A percentile compares a stretch with the other conserved stretches of the same genome.
Conservation (phyloP, 2,888 invertebrate genomes). For the Empis livida region DNA sequence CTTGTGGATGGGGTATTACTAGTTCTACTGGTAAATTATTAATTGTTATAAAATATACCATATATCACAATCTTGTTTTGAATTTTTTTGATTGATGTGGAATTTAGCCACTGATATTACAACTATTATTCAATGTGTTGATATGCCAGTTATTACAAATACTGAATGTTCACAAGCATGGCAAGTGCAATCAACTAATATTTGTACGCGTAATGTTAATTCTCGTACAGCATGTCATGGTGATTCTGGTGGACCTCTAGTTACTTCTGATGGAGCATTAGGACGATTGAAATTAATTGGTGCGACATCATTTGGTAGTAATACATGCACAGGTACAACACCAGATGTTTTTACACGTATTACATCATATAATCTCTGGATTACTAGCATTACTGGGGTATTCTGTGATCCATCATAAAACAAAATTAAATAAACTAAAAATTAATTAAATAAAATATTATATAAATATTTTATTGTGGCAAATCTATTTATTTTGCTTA, state of each 20-base stretch:
- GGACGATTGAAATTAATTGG: slow-evolving; percentile 8
- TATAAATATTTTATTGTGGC: too few species aligned
- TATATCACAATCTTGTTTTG: too few species aligned
- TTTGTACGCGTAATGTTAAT: slow-evolving; percentile 18
- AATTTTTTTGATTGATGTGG: too few species aligned
- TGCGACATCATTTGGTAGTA: slow-evolving; percentile 10
- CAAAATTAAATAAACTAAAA: too few species aligned
- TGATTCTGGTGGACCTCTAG: slow-evolving; percentile 29
- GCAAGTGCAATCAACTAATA: slow-evolving; percentile 7
- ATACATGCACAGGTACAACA: slow-evolving; percentile 8
- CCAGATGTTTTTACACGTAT: slow-evolving; percentile 10
- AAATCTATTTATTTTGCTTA: too few species aligned
- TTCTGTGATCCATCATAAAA: too few species aligned
- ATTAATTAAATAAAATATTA: too few species aligned
- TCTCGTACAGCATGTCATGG: slow-evolving; percentile 22
- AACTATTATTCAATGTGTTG: not conserved
- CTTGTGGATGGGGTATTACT: too few species aligned
- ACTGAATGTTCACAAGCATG: not conserved
- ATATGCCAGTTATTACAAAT: slow-evolving; percentile 1
- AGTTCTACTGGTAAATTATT: too few species aligned
- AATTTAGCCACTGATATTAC: not conserved
- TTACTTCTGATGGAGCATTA: slow-evolving; percentile 5
- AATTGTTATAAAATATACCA: too few species aligned
- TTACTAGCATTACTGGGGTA: too few species aligned
- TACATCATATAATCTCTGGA: slow-evolving; percentile 11